These are phyloP conservation scores for Tadarida brasiliensis DNA, from an alignment of 2,797 vertebrate species.

Conservation along the genomic window DNA sequence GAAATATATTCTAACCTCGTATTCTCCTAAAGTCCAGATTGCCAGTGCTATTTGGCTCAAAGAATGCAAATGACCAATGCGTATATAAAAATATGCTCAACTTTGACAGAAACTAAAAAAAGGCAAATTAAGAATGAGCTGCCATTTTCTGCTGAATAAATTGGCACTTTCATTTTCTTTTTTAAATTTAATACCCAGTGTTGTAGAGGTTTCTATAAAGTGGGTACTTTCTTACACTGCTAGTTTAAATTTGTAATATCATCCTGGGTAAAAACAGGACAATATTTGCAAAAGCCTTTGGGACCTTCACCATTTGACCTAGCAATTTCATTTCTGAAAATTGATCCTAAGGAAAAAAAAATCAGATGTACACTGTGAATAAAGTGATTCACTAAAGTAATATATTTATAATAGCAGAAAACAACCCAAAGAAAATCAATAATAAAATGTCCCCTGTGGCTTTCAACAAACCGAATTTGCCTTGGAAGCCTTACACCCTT, in stretches of 20 bases:
- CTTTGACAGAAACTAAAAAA: constrained; percentile 13
- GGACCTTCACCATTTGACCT: not conserved
- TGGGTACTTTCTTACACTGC: not conserved
- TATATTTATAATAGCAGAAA: constrained; percentile 32
- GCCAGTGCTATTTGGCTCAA: not conserved
- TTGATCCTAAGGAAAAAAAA: not conserved
- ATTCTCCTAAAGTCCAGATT: not conserved
- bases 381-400: not conserved
- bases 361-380: not conserved
- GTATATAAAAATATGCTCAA: not conserved
- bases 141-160: not conserved
- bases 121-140: not conserved
- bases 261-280: not conserved
- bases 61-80: not conserved
- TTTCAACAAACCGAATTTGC: constrained; percentile 10
- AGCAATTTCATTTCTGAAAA: constrained; percentile 22
- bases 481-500: not conserved
- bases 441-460: not conserved
- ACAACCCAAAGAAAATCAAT: not conserved
- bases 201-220: not conserved
- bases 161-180: not conserved
- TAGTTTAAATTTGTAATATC: not conserved
- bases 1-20: not conserved
- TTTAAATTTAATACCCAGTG: not conserved
- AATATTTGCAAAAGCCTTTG: not conserved